These are phyloP conservation scores for Agrochola litura DNA, from an alignment of 2,888 invertebrate species.

Conservation along the genomic window DNA sequence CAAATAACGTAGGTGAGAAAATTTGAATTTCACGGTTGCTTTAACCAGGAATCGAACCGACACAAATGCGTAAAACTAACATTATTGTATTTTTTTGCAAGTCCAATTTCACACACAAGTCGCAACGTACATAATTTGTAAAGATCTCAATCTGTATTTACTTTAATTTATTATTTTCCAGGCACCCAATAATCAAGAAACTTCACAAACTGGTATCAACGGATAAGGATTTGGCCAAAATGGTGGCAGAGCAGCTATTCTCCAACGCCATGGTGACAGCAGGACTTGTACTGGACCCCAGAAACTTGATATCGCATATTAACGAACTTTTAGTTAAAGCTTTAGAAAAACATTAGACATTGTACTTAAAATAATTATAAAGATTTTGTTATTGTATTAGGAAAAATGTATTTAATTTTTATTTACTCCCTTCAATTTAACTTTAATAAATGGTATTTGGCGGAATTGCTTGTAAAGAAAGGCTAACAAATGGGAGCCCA, in stretches of 20 bases:
- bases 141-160: background rate
- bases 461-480: no score
- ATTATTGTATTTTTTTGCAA: background rate
- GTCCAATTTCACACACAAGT: background rate
- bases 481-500: no score
- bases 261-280: slow-evolving; percentile 98
- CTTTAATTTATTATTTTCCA: slow-evolving; percentile 75
- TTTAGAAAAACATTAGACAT: slow-evolving; percentile 93
- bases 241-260: slow-evolving; percentile 97
- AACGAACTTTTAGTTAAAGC: slow-evolving; percentile 96
- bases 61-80: background rate
- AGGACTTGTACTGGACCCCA: slow-evolving; percentile 97
- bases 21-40: no score
- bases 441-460: no score
- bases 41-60: background rate
- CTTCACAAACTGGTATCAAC: slow-evolving; percentile 93
- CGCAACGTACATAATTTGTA: background rate
- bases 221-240: slow-evolving; percentile 95
- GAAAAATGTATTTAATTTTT: slow-evolving; percentile 18
- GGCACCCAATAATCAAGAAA: slow-evolving; percentile 97
- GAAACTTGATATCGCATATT: slow-evolving; percentile 95
- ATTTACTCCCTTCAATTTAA: background rate
- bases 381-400: slow-evolving; percentile 18
- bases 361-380: slow-evolving; percentile 36
- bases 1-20: no score